Evolutionary conservation across 2,113 vertebrate species (phyloP), one percentile per base, ranked within the genome.

Genomic region (Syrmaticus mikado): DNA sequence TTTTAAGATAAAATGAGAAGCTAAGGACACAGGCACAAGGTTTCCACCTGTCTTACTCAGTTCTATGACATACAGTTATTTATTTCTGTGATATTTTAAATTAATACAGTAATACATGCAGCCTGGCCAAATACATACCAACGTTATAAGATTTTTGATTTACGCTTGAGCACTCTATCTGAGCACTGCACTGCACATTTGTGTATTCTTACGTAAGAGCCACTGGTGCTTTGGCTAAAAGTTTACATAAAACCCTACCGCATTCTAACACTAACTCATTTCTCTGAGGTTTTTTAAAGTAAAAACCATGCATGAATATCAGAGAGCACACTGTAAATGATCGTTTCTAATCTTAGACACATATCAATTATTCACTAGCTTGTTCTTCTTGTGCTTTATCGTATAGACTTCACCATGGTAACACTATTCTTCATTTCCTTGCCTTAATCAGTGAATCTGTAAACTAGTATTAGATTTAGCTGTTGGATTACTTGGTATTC

Each of bases 301-400:
- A 82, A 91, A 90, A 91, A 78, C 72, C 65, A 74, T 32, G 48
- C 85, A 87, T 74, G 89, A 94, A 88, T 53, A 95, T 92, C 93
- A 96, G 95, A 96, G 75, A 90, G 81, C 87, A 64, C 1, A 13
- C 60, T 93, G 78, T 77, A 96, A 97, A 93, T 79, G 65, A 96
- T 94, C 0, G 16, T 95, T 94, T 92, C 95, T 95, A 97, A 97
- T 97, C 93, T 97, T 93, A 97, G 92, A 80, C 75, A 34, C 5
- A 34, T 89, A 97, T 97, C 96, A 95, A 97, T 97, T 97, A 97
- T 97, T 97, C 94, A 97, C 70, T 55, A 95, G 36, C 76, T 90
- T 6, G 21, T 90, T 92, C 82, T 90, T 87, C 95, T 87, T 92
- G 87, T 3, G 10, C 89, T 96, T 95, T 83, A 95, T 95, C 61